Conservation (phyloP, 2,888 invertebrate species). For the Oligia fasciuncula region DNA sequence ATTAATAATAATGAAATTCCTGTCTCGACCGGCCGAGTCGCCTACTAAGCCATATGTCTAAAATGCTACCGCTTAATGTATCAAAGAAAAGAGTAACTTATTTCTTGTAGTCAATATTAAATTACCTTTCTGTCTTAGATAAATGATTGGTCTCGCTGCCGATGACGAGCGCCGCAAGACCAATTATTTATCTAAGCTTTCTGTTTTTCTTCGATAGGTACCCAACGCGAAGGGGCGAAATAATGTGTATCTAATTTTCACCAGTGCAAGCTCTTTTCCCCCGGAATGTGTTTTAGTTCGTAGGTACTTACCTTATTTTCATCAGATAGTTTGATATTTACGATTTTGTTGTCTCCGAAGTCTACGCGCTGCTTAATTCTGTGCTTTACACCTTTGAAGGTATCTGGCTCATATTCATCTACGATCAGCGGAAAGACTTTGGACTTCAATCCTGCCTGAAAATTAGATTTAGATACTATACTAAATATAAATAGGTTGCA, state of each 20-base stretch:
- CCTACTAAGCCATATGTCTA: background rate
- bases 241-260: background rate
- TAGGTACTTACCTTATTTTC: slow-evolving; percentile 89
- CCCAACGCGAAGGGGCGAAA: background rate
- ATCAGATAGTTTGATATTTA: slow-evolving; percentile 91
- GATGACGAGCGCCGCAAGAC: too few species aligned
- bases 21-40: too few species aligned
- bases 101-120: background rate
- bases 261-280: background rate
- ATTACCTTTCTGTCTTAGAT: too few species aligned
- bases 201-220: background rate
- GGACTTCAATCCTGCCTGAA: slow-evolving; percentile 83
- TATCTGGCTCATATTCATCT: slow-evolving; percentile 91
- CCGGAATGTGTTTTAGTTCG: background rate
- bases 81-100: background rate
- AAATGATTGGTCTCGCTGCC: too few species aligned
- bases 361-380: slow-evolving; percentile 91
- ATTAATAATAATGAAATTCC: too few species aligned
- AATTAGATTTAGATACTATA: background rate
- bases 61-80: background rate
- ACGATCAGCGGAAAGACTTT: slow-evolving; percentile 90
- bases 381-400: slow-evolving; percentile 90
- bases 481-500: background rate
- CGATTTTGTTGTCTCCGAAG: slow-evolving; percentile 90
- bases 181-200: too few species aligned